Evolutionary conservation across 2,113 vertebrate species (phyloP), one percentile per base, ranked within the genome.

Genomic region (Aix galericulata): DNA sequence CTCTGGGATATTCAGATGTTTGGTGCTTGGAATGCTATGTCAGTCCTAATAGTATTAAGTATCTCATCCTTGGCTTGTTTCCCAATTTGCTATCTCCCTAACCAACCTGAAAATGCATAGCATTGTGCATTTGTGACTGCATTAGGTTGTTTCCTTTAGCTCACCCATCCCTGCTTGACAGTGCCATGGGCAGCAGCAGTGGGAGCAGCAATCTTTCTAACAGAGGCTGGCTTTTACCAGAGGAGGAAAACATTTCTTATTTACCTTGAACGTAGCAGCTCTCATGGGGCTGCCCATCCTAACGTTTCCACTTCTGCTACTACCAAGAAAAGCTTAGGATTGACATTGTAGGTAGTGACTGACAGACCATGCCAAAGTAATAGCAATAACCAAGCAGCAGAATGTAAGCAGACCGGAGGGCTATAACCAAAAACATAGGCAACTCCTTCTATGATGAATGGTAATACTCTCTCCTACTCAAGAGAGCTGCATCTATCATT

Each of bases 361-460:
- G 69, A 72, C 69, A 82, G 76, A 88, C 63, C 38, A 56, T 22
- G 69, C 69, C 77, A 94, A 82, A 53, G 85, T 82, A 91, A 92
- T 64, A 79, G 32, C 38, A 93, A 56, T 86, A 84, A 86, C 74
- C 72, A 56, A 84, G 66, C 55, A 78, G 76, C 52, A 91, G 74
- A 62, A 56, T 48, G 13, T 52, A 72, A 82, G 58, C 55, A 79
- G 66, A 48, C 26, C 82, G 66, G 48, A 42, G 91, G 78, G 34
- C 71, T 93, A 58, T 76, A 64, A 72, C 48, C 27, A 63, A 42
- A 64, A 63, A 93, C 40, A 42, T 81, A 68, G 22, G 21, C n/a
- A 87, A 59, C 15, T 79, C 29, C 75, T 89, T 48, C 75, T 82
- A 34, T 0, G 0, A 88, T 0, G 0, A 88, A 66, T 34, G 10